Base-by-base conservation (phyloP, 2,797 vertebrate genomes). In the Hipposideros larvatus region DNA sequence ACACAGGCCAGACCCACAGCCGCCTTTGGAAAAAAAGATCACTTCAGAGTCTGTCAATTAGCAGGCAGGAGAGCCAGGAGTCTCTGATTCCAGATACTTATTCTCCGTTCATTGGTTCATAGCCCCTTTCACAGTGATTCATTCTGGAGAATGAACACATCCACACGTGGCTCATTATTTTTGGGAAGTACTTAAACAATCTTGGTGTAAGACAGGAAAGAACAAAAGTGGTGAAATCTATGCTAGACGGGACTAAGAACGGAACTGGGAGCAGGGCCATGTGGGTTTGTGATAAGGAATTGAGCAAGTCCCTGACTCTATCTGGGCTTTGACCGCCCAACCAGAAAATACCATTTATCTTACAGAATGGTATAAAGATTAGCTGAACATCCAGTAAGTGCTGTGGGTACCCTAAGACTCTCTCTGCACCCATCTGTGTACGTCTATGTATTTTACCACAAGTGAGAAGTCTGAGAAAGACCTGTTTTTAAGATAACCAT, bases 201-300 rank as follows among this genome's bases (percentile, higher is more conserved):
- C 96, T 90, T 96, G 95, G 11, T 65, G 84, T 92, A 98, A 98
- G 96, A 95, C 86, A 98, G 98, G 96, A 96, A 97, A 97, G 95
- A 98, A 96, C 96, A 98, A 94, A 94, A 98, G 96, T 97, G 97
- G 91, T 94, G 97, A 97, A 97, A 98, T 98, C 96, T 83, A 71
- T 83, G 91, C 94, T 82, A 82, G 90, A 88, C 79, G 4, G 88
- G 96, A 86, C 21, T 2, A 31, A 90, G 96, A 91, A 31, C 31
- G 31, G 93, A 95, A 95, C 79, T 83, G 91, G 93, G 94, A 90
- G 92, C 70, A 4, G 79, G 94, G 79, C 84, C 89, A 28, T 82
- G 83, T 37, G 93, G 91, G 74, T 71, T 80, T 83, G 92, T 24
- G 96, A 96, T 95, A 97, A 97, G 87, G 73, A 79, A 84, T 14